Base-by-base conservation (phyloP, 1,140 invertebrate species). In the Leptoteleia sp. region DNA sequence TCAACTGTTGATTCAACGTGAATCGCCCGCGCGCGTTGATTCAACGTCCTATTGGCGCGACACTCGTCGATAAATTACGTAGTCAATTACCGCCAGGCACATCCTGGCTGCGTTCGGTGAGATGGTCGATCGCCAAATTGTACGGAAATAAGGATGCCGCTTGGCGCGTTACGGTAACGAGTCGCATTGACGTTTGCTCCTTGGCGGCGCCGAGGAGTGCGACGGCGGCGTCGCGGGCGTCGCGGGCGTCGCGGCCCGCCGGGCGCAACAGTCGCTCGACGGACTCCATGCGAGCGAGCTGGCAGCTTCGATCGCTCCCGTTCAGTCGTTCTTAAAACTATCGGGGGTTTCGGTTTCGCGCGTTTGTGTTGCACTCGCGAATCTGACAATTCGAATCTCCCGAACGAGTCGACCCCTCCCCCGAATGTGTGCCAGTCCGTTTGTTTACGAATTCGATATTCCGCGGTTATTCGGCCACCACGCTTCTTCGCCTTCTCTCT, bases 261-360 rank as follows among this genome's bases (percentile, higher is more conserved):
- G 81, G 67, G 81, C 75, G 78, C 80, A 83, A 80, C 80, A 83
- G 81, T 83, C 81, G 80, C 75, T 82, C 79, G 43, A 47, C 71
- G 68, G 61, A 81, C 75, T 76, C 72, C 42, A 81, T 72, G 62
- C 50, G 67, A 29, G 22, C 52, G 48, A 13, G 29, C 25, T 12
- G 59, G 35, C 62, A 31, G 12, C 12, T 33, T 81, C 72, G 19
- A 33, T 62, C 29, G 55, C 19, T 33, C 43, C n/a, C 29, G 19
- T 25, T 54, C 11, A 16, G 45, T 31, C 9, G 17, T 6, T 9
- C n/a, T 17, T 31, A 22, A 16, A 4, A 35, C 48, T n/a, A 7
- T 25, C 33, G 3, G 17, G 15, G 33, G 16, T 15, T 13, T 19
- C 3, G 33, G 12, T 5, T 52, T 22, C 19, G 35, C 6, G 35